Evolutionary conservation across 2,888 invertebrate genomes (phyloP), one percentile per base, ranked within the genome.

Genomic region (Candidula unifasciata): DNA sequence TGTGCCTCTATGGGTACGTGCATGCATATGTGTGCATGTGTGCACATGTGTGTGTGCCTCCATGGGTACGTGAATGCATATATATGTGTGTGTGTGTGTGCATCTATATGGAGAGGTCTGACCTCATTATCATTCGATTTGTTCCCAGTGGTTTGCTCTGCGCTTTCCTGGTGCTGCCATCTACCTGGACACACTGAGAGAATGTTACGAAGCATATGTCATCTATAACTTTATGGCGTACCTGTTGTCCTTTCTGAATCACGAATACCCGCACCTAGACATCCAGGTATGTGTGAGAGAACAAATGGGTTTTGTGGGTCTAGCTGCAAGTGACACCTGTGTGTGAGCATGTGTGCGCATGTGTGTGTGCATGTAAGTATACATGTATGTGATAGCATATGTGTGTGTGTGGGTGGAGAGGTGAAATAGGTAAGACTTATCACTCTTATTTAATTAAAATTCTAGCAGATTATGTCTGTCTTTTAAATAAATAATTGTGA

Each of bases 181-280:
- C 89, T 98, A 98, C 93, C 96, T 98, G 92, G 98, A 99, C 94
- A 97, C 97, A 89, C 94, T 97, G 80, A 95, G 98, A 93, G 98
- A 99, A 95, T 98, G 98, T 93, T 99, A 98, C 93, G 99, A 99
- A 94, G 98, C 98, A 0, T 99, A 98, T 95, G 98, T 98, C 3
- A 98, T 99, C 91, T 98, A 99, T 94, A 98, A 98, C 95, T 99
- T 99, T 93, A 98, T 98, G 97, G 97, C 96, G 92, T 99, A 97
- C 93, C 95, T 99, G 89, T 94, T 98, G 86, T 97, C 97, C 93
- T 99, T 97, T 94, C 95, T 99, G 80, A 96, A 97, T 94, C 92
- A 96, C 91, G 97, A 96, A 92, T 96, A 92, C 84, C 92, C 96
- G 95, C 97, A 98, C 93, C 94, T 98, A 88, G 97, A 97, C 93